Base-by-base conservation (phyloP, 2,797 vertebrate genomes). In the Tapera naevia region DNA sequence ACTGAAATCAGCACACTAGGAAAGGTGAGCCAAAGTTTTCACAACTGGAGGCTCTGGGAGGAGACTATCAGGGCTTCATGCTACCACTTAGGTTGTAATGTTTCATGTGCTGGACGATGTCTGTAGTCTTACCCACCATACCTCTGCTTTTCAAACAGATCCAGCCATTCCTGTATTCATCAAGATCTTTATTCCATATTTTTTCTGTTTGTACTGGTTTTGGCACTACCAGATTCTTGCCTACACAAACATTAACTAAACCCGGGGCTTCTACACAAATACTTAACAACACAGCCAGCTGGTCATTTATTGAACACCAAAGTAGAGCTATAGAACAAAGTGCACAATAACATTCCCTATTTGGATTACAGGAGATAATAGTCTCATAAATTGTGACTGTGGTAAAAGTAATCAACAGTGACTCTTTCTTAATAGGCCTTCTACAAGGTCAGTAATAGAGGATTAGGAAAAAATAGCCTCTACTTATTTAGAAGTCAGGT, bases 291-390 rank as follows among this genome's bases (percentile, higher is more conserved):
- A 41, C 45, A 83, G 39, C 14, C 41, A 83, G 39, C 11, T 33
- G 73, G 37, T 39, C 41, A 57, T 61, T 92, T 88, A 85, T 12
- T 65, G 80, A 95, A 30, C 65, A 80, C 46, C 73, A 89, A 92
- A 75, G 61, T n/a, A 89, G 54, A 84, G 73, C 11, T 74, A 57
- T 27, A 93, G 35, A 41, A 82, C 33, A 46, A 84, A 91, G 35
- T 50, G 41, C 37, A 89, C 14, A 80, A 33, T 56, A 83, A 78
- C 54, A 51, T 25, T 58, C 51, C n/a, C 50, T 62, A 54, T 62
- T 72, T 69, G 58, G 89, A 90, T 70, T 72, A 53, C 46, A 56
- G 27, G 85, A 92, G 37, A 64, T 73, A 89, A 91, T 18, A 83
- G 46, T 60, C 39, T n/a, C 65, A 87, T 78, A 91, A 89, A 91